Evolutionary conservation across 2,888 invertebrate genomes (phyloP), one percentile per base, ranked within the genome.

Genomic region (Mystacides longicornis): DNA sequence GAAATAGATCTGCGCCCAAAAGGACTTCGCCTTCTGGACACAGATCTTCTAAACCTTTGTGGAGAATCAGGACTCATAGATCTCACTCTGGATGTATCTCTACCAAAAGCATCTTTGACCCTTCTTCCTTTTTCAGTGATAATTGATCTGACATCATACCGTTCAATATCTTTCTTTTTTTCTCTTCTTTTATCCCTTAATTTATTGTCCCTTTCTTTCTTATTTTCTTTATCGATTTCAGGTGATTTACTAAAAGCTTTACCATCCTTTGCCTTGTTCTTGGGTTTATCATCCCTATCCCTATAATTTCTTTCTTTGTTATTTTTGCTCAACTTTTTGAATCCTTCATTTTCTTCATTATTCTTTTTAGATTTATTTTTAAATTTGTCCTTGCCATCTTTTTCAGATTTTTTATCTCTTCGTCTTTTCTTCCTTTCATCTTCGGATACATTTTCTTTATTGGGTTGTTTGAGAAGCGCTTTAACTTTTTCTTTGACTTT

Each of bases 121-220:
- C 78, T 75, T 56, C 80, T 73, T 0, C 83, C 81, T 63, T 83
- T 83, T 60, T 86, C 86, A 3, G 85, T 80, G 7, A 92, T 85
- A 33, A 92, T 74, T 59, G 86, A 84, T 42, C 92, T 78, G 9
- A 92, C 91, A 73, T 91, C 86, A 68, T 93, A 93, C 2, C 92
- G 79, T 64, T 87, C 87, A 50, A 93, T 72, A 65, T 92, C 91
- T 65, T 88, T 86, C 16, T 89, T 78, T 65, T 85, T 88, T 53
- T 81, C 79, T 60, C 77, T 77, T 62, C 75, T 78, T 56, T 73
- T 73, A 60, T 71, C 77, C 63, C 66, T 75, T 64, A 69, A 74
- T 67, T 67, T 73, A 67, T 69, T 68, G 54, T 64, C 67, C 61
- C 57, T 66, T 47, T 66, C 67, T 27, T 65, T 55, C 14, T 37